phyloP scores from a whole-genome alignment of 2,797 vertebrate genomes.

The Helarctos malayanus region DNA sequence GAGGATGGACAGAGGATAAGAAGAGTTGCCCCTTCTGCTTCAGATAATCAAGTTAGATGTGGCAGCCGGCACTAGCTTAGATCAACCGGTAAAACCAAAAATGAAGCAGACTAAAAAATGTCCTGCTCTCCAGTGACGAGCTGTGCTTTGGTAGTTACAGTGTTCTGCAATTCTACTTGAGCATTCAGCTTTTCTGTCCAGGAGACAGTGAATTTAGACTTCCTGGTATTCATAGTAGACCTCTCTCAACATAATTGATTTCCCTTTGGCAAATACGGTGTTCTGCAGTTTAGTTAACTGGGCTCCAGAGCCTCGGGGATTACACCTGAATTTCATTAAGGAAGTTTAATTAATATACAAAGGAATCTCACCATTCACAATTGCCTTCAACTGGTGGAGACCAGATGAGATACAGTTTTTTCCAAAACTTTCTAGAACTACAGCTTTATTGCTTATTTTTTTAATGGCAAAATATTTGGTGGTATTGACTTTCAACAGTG shows the following conservation, averaged over 20 bases:
- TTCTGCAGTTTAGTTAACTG: slow-evolving; percentile 90
- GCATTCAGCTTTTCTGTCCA: slow-evolving; percentile 67
- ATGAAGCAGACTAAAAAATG: neutral
- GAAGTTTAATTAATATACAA: slow-evolving; percentile 87
- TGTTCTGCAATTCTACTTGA: slow-evolving; percentile 35
- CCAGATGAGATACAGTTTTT: slow-evolving; percentile 83
- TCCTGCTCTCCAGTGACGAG: neutral
- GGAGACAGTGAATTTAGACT: slow-evolving; percentile 88
- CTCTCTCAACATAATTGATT: slow-evolving; percentile 90
- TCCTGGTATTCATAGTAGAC: slow-evolving; percentile 90
- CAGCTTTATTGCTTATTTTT: slow-evolving; percentile 70
- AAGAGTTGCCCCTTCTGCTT: neutral
- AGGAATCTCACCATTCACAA: slow-evolving; percentile 87
- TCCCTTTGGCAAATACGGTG: slow-evolving; percentile 90
- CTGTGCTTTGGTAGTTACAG: neutral
- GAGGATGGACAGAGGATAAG: neutral
- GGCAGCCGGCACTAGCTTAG: neutral
- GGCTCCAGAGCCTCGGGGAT: slow-evolving; percentile 91
- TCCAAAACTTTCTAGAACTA: slow-evolving; percentile 50
- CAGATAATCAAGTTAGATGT: neutral
- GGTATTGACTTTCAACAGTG: slow-evolving; percentile 63
- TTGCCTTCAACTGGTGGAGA: slow-evolving; percentile 88
- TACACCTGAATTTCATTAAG: slow-evolving; percentile 94
- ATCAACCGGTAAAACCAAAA: neutral
- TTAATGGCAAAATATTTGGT: slow-evolving; percentile 60